Conservation (phyloP, 2,113 vertebrate species). For the Psilopsiagon aymara region DNA sequence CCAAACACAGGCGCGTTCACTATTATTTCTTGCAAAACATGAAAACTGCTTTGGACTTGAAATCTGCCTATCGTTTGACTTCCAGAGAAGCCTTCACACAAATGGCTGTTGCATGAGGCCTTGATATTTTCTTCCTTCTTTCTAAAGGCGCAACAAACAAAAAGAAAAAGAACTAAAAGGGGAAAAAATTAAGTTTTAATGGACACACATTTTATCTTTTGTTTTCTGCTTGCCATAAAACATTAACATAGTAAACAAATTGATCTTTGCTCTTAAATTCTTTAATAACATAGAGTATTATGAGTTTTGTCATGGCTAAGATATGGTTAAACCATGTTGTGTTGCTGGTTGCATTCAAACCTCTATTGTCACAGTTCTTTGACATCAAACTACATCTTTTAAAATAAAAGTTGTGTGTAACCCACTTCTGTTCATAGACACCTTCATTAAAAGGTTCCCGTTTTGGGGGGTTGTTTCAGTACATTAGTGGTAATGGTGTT, state of each 20-base stretch:
- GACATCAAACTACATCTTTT: background rate
- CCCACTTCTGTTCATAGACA: background rate
- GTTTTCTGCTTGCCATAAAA: slow-evolving; percentile 43
- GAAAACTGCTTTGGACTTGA: background rate
- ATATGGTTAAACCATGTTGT: slow-evolving; percentile 19
- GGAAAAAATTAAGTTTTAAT: slow-evolving; percentile 56
- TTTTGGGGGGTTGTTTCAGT: background rate
- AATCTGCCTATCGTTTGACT: background rate
- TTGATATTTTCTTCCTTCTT: background rate
- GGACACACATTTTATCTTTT: slow-evolving; percentile 32
- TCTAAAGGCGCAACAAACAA: background rate
- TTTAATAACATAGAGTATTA: slow-evolving; percentile 57
- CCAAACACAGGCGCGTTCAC: background rate
- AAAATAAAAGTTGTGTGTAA: background rate
- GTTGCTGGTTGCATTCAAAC: background rate
- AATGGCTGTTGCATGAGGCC: background rate
- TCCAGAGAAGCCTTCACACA: background rate
- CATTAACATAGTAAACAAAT: slow-evolving; percentile 54
- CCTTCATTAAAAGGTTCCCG: background rate
- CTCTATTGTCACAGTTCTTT: slow-evolving; percentile 5
- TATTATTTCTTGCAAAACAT: background rate
- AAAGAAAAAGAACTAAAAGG: slow-evolving; percentile 27
- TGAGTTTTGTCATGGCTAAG: slow-evolving; percentile 11
- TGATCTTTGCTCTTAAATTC: slow-evolving; percentile 44
- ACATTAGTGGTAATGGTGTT: background rate